phyloP scores from a whole-genome alignment of 2,113 vertebrate genomes.

The Phrynocephalus versicolor region DNA sequence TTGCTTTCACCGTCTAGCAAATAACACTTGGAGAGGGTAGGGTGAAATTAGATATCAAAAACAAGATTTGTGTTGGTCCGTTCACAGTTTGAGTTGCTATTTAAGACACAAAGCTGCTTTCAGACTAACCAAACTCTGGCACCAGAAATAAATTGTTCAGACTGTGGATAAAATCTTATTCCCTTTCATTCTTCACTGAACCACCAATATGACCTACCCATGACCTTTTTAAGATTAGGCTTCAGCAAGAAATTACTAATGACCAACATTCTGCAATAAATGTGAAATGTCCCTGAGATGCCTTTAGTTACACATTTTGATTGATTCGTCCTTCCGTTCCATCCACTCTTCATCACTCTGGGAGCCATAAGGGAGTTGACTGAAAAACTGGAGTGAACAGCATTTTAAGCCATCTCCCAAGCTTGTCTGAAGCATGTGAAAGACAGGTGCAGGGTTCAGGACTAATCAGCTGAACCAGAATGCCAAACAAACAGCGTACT shows the following conservation, averaged over 20 bases:
- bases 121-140: constrained; percentile 23
- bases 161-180: constrained; percentile 21
- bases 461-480: background rate
- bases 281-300: background rate
- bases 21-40: background rate
- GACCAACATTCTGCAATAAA: constrained; percentile 30
- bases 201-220: constrained; percentile 6
- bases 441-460: constrained; percentile 7
- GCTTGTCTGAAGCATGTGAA: accelerated
- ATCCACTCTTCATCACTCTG: background rate
- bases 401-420: background rate
- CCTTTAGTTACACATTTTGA: background rate
- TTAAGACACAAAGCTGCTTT: constrained; percentile 28
- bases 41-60: background rate
- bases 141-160: constrained; percentile 21
- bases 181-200: constrained; percentile 31
- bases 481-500: accelerated
- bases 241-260: constrained; percentile 20
- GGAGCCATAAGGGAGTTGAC: background rate
- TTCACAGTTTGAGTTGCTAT: constrained; percentile 3
- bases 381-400: background rate
- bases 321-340: background rate
- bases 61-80: background rate
- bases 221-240: constrained; percentile 15
- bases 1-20: background rate